phyloP scores from a whole-genome alignment of 2,797 vertebrate species.

The Melanotaenia nigrans region DNA sequence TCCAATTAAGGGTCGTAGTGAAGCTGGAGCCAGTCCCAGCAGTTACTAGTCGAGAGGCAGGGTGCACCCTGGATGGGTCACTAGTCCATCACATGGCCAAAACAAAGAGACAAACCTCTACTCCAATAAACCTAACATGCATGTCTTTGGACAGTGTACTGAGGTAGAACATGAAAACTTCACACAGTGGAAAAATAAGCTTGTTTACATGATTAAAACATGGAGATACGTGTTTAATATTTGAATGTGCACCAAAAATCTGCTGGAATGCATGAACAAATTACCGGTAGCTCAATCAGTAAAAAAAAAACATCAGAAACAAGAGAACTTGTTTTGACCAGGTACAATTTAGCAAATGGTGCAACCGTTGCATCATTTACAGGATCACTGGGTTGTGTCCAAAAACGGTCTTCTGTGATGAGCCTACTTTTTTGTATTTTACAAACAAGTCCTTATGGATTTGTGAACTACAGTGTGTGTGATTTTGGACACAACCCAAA shows the following conservation, averaged over 20 bases:
- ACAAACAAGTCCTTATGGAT: neutral
- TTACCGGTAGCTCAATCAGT: neutral
- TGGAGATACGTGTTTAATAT: neutral
- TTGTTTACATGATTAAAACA: neutral
- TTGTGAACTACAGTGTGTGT: neutral
- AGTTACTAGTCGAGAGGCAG: too few species aligned
- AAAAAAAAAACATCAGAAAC: neutral
- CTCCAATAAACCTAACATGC: neutral
- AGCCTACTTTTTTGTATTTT: neutral
- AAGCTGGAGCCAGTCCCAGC: too few species aligned
- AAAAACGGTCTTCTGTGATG: neutral
- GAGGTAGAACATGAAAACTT: neutral
- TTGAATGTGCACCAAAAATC: neutral
- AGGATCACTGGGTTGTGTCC: neutral
- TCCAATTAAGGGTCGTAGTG: too few species aligned
- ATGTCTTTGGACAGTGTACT: too few species aligned
- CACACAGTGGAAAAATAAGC: neutral
- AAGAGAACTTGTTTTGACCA: neutral
- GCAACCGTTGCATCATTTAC: neutral
- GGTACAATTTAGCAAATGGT: neutral
- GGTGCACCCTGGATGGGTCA: too few species aligned
- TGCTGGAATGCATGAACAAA: neutral
- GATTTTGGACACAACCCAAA: neutral
- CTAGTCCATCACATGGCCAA: neutral
- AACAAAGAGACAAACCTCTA: neutral